These are phyloP conservation scores for Archocentrus centrarchus DNA, from an alignment of 2,113 vertebrate genomes.

Conservation along the genomic window DNA sequence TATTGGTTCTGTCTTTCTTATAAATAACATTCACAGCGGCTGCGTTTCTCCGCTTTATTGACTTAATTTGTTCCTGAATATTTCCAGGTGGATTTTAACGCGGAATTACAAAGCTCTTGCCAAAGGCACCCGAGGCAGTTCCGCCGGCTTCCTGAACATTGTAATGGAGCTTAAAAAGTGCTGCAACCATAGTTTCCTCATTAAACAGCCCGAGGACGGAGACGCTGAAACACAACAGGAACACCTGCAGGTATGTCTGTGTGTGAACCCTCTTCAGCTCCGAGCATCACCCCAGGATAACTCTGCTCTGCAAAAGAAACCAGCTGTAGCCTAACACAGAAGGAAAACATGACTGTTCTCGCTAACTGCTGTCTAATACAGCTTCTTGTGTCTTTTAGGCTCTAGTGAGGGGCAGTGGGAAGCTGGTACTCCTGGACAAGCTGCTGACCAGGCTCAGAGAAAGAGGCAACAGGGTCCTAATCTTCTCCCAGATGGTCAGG, in stretches of 20 bases:
- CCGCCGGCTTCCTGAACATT: conserved; percentile 96
- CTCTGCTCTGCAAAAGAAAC: neutral
- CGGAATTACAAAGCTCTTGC: conserved; percentile 96
- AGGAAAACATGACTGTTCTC: neutral
- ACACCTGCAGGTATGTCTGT: conserved; percentile 80
- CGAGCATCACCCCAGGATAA: conserved; percentile 28
- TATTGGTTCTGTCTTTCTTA: neutral
- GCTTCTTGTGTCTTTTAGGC: conserved; percentile 72
- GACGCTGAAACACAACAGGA: conserved; percentile 86
- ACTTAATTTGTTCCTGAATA: conserved; percentile 25
- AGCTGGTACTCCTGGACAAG: conserved; percentile 96
- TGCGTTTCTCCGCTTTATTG: conserved; percentile 11
- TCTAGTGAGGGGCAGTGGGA: conserved; percentile 93
- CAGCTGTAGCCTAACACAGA: conserved; percentile 17
- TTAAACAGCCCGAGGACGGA: conserved; percentile 89
- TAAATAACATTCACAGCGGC: neutral
- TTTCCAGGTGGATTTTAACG: conserved; percentile 96
- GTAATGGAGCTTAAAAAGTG: conserved; percentile 99
- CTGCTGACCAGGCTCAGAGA: conserved; percentile 93
- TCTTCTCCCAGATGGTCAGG: conserved; percentile 99
- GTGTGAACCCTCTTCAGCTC: conserved; percentile 3
- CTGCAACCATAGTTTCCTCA: conserved; percentile 96
- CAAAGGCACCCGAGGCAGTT: conserved; percentile 93
- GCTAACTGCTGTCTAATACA: neutral
- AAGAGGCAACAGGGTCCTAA: conserved; percentile 94